Percentiles rank a stretch among this genome's conserved stretches.
These are phyloP conservation scores for Puffinus mauretanicus DNA, from an alignment of 2,113 vertebrate genomes.

Conservation along the genomic window DNA sequence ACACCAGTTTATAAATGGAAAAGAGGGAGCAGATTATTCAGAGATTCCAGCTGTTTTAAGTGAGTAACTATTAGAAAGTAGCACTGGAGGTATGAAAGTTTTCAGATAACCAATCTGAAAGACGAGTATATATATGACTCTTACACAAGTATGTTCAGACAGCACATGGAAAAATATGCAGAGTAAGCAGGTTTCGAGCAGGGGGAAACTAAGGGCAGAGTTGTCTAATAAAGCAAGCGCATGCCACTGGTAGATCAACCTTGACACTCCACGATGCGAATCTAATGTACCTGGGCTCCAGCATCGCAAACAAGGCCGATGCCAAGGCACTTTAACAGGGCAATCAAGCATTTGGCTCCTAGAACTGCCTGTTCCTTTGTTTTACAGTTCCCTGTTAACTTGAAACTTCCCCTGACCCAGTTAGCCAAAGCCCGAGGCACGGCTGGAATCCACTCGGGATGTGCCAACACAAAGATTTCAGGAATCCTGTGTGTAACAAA, in stretches of 20 bases:
- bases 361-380: slow-evolving; percentile 26
- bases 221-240: not conserved
- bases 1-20: not conserved
- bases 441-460: slow-evolving; percentile 40
- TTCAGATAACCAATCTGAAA: not conserved
- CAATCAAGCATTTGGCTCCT: not conserved
- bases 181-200: not conserved
- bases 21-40: not conserved
- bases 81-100: fast-evolving
- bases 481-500: slow-evolving; percentile 12
- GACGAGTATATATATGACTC: fast-evolving
- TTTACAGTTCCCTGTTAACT: slow-evolving; percentile 12
- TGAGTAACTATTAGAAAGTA: not conserved
- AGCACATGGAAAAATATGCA: not conserved
- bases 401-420: slow-evolving; percentile 58
- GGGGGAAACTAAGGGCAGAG: not conserved
- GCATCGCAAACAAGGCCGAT: not conserved
- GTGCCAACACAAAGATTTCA: slow-evolving; percentile 34
- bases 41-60: not conserved
- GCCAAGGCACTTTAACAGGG: not conserved
- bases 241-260: not conserved
- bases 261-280: not conserved
- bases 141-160: not conserved
- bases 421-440: slow-evolving; percentile 33
- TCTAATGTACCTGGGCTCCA: not conserved